Evolutionary conservation across 2,113 vertebrate species (phyloP), one percentile per base, ranked within the genome.

Genomic region (Polyodon spathula): DNA sequence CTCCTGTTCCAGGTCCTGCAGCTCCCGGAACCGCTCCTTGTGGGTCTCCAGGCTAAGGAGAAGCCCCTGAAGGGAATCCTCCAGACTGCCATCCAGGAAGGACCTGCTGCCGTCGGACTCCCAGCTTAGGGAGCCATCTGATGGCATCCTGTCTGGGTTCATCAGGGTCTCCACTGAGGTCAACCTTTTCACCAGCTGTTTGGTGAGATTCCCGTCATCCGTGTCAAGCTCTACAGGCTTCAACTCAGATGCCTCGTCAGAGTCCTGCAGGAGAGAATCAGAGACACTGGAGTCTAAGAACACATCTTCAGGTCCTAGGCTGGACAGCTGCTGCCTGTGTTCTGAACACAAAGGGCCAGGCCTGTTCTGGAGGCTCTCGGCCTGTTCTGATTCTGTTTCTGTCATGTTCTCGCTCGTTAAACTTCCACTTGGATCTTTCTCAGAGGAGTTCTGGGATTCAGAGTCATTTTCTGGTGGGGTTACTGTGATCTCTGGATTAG

Each of bases 171-270:
- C 95, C 0, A 88, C 76, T 0, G 93, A 96, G 0, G 92, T 93
- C 27, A 99, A 89, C 75, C 94, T 90, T 80, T 89, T 90, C 41
- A 99, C 95, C 10, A 99, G 86, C 77, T 99, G 97, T 70, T 90
- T 88, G 0, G 95, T 99, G 74, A 99, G 78, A 75, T 90, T 97
- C 12, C 95, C 94, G 66, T 95, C 95, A 37, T 84, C 90, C 2
- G 87, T 80, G 74, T 98, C 97, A 80, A 99, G 81, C 61, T 99
- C 95, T 73, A 99, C 90, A 0, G 97, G 97, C 71, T 97, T 98
- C 39, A 99, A 84, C 63, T 97, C 94, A 0, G 88, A 87, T 1
- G 83, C 68, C 58, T 92, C 91, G 1, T 90, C 88, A 0, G 86
- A 76, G 54, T 88, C 86, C 53, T 73, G 84, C 57, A 91, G 75